phyloP scores from a whole-genome alignment of 1,140 invertebrate species.

The Drosophila sucinea region DNA sequence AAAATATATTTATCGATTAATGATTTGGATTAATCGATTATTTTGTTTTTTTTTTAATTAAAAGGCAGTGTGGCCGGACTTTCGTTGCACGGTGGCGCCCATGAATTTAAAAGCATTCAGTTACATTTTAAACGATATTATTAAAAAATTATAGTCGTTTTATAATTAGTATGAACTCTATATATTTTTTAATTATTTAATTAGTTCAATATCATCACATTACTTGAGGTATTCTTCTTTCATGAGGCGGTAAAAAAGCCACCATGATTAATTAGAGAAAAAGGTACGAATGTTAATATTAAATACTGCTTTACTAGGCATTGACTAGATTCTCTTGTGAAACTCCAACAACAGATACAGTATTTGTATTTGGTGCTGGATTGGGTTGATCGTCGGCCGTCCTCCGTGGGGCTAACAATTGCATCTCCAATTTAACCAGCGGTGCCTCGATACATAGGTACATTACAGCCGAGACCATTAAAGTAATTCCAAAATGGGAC shows the following conservation, averaged over 20 bases:
- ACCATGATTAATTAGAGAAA: background rate
- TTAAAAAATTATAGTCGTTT: no score
- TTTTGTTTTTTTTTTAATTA: background rate
- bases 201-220: background rate
- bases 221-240: background rate
- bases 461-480: slow-evolving; percentile 55
- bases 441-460: slow-evolving; percentile 66
- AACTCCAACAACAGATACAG: slow-evolving; percentile 37
- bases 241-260: background rate
- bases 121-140: background rate
- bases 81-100: background rate
- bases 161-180: no score
- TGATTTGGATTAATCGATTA: no score
- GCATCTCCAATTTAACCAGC: slow-evolving; percentile 48
- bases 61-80: background rate
- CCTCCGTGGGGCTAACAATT: slow-evolving; percentile 16
- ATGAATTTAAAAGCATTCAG: background rate
- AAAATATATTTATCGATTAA: no score
- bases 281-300: background rate
- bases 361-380: background rate
- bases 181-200: background rate
- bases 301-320: slow-evolving; percentile 10
- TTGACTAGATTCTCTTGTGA: slow-evolving; percentile 64
- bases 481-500: slow-evolving; percentile 70
- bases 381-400: background rate